These are phyloP conservation scores for Aleadryas rufinucha DNA, from an alignment of 2,113 vertebrate species.

Conservation along the genomic window DNA sequence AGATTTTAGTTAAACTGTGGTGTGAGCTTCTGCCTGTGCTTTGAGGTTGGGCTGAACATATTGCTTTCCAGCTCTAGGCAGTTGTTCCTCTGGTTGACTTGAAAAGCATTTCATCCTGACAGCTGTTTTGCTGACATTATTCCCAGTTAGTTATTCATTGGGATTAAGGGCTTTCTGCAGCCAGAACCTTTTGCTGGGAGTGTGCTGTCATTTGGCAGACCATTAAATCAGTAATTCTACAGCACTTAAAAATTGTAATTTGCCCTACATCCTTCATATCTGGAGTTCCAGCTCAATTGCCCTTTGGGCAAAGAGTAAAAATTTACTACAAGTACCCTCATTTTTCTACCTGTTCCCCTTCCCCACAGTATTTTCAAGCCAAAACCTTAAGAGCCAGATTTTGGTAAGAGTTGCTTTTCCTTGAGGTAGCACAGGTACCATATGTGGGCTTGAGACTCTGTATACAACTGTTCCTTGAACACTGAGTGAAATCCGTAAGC, in stretches of 20 bases:
- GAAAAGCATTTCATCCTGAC: slow-evolving; percentile 16
- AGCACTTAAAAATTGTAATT: background rate
- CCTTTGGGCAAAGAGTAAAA: background rate
- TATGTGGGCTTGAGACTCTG: background rate
- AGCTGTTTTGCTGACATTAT: slow-evolving; percentile 51
- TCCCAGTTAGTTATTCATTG: slow-evolving; percentile 17
- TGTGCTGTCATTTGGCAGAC: background rate
- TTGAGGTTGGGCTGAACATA: background rate
- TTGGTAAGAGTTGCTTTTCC: background rate
- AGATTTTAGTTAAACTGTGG: background rate
- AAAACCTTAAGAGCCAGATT: background rate
- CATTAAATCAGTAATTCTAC: background rate
- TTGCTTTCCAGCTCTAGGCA: background rate
- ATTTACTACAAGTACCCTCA: background rate
- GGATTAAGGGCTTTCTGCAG: slow-evolving; percentile 47
- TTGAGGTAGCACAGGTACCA: background rate
- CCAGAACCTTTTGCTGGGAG: background rate
- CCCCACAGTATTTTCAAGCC: background rate
- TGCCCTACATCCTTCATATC: background rate
- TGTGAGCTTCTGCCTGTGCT: background rate
- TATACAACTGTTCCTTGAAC: background rate
- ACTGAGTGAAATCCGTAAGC: background rate
- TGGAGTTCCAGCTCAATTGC: background rate
- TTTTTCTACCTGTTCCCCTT: background rate
- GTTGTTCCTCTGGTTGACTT: background rate